Evolutionary conservation across 2,113 vertebrate species (phyloP), one percentile per base, ranked within the genome.

Genomic region (Colaptes auratus): DNA sequence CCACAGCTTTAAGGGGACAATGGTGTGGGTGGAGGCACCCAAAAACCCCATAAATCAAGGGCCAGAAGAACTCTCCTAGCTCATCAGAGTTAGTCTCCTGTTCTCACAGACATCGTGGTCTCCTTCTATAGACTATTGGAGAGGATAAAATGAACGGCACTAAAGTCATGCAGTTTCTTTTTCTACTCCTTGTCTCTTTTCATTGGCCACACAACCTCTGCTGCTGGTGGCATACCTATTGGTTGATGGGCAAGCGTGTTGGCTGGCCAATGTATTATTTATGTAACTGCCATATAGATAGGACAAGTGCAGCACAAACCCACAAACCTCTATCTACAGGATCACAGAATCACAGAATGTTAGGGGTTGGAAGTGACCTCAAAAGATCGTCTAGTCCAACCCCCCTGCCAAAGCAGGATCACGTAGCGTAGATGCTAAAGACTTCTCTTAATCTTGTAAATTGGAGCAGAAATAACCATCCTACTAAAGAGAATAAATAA

Each of bases 61-160:
- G 33, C 65, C 72, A 61, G 74, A 95, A 89, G 66, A 93, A 72
- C 24, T 76, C 48, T 88, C 65, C 53, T 90, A 81, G 67, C 65
- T 95, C 79, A 77, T 81, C 70, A 88, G 4, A 64, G 81, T 76
- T 72, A 64, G 48, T 76, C 28, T 72, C 84, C 18, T 90, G 35
- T 87, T 94, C 83, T 83, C 82, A 75, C 25, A 79, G 46, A 39
- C 39, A 71, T 77, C 65, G 33, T 19, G 4, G 4, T 61, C 46
- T 83, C 20, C 56, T 53, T 72, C 48, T 21, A 35, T 21, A 48
- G n/a, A 69, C 73, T 25, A 48, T 60, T 59, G 74, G 31, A 60
- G 16, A 9, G 7, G 10, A 30, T 63, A 46, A 76, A 75, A 76
- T 64, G 46, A 90, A 53, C 64, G 35, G 25, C 33, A 25, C 7